A percentile compares a stretch with the other conserved stretches of the same genome.
Conservation (phyloP, 2,888 invertebrate species). For the Drosophila antonietae region DNA sequence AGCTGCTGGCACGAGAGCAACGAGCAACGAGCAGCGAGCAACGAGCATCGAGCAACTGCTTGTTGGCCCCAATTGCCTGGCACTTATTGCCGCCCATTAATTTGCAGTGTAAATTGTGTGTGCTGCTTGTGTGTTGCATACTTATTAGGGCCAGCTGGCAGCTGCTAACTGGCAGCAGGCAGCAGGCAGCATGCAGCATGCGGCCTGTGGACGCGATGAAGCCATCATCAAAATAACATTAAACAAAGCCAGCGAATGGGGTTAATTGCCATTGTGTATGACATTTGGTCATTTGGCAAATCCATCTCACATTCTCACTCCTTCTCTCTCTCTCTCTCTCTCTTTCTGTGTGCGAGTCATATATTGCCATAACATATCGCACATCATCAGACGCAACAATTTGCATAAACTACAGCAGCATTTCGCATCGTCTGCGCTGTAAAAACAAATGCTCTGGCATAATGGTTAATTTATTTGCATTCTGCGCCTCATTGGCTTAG, state of each 20-base stretch:
- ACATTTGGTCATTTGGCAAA: conserved; percentile 54
- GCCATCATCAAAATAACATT: conserved; percentile 55
- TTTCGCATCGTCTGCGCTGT: conserved; percentile 45
- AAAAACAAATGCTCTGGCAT: conserved; percentile 63
- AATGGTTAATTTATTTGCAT: conserved; percentile 64
- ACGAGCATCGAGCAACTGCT: conserved; percentile 7
- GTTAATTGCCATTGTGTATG: conserved; percentile 73
- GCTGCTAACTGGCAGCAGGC: neutral
- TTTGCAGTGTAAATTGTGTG: conserved; percentile 61
- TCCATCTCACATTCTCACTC: neutral
- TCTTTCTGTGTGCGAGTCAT: neutral
- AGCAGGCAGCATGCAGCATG: conserved; percentile 8
- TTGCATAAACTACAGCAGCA: conserved; percentile 59
- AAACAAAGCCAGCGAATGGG: conserved; percentile 66
- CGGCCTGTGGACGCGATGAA: conserved; percentile 24
- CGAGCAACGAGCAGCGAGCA: neutral
- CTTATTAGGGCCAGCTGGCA: conserved; percentile 43
- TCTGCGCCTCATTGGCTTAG: conserved; percentile 11
- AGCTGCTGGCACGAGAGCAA: conserved; percentile 24
- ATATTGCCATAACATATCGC: conserved; percentile 43
- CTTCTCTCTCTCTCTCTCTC: neutral
- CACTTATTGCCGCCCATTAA: conserved; percentile 57
- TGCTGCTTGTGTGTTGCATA: conserved; percentile 51
- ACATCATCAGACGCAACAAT: conserved; percentile 59
- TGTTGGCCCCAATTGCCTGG: conserved; percentile 21